These are phyloP conservation scores for Pygoscelis antarcticus DNA, from an alignment of 2,113 vertebrate species.

Conservation along the genomic window DNA sequence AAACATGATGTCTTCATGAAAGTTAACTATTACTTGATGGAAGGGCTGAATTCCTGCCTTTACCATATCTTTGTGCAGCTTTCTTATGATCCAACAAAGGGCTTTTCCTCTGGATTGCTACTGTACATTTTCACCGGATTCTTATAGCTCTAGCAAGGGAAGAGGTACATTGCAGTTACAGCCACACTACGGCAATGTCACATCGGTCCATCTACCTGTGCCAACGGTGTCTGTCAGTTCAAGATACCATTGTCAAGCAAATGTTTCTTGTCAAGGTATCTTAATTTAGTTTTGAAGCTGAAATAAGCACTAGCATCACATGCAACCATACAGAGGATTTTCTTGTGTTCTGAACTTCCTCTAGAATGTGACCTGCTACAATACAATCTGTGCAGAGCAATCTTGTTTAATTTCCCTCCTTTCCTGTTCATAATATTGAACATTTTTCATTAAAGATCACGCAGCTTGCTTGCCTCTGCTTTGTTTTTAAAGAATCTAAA, in stretches of 20 bases:
- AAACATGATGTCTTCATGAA: neutral
- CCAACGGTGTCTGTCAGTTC: neutral
- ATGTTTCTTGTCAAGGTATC: neutral
- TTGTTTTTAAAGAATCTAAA: neutral
- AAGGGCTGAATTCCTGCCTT: neutral
- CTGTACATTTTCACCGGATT: neutral
- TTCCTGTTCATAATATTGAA: neutral
- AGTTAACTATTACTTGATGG: neutral
- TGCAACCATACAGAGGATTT: neutral
- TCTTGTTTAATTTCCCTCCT: neutral
- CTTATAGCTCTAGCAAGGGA: neutral
- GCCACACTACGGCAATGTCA: neutral
- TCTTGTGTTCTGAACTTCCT: neutral
- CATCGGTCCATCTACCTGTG: neutral
- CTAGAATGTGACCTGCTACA: neutral
- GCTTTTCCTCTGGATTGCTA: neutral
- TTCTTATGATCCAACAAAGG: neutral
- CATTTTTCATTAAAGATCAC: neutral
- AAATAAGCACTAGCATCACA: neutral
- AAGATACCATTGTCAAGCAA: neutral
- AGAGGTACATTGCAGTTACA: neutral
- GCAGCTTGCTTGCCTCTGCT: neutral
- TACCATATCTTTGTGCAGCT: neutral
- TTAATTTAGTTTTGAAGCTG: neutral
- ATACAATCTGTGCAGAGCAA: neutral